These are phyloP conservation scores for Pyralis farinalis DNA, from an alignment of 2,888 invertebrate species.

Conservation along the genomic window DNA sequence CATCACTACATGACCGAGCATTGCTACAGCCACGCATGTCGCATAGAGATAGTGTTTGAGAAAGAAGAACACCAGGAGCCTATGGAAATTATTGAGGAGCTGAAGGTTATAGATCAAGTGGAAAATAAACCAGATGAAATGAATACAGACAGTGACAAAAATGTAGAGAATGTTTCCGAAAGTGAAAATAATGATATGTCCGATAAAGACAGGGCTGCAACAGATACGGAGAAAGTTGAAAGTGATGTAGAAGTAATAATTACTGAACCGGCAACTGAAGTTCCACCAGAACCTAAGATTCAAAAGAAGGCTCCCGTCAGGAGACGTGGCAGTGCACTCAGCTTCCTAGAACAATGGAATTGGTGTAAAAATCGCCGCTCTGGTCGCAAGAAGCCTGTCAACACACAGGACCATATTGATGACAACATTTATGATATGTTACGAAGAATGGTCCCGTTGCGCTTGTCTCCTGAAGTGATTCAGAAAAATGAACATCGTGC, in stretches of 20 bases:
- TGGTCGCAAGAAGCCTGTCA: conserved; percentile 70
- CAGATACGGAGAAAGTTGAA: conserved; percentile 57
- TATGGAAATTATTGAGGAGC: conserved; percentile 59
- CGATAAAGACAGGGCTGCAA: conserved; percentile 62
- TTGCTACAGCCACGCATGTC: conserved; percentile 78
- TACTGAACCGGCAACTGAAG: conserved; percentile 37
- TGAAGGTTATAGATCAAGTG: conserved; percentile 39
- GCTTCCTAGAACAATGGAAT: conserved; percentile 88
- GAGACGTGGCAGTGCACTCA: conserved; percentile 86
- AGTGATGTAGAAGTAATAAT: conserved; percentile 51
- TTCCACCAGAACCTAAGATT: conserved; percentile 52
- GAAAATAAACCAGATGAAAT: conserved; percentile 43
- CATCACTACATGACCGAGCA: conserved; percentile 84
- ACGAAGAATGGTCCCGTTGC: conserved; percentile 83
- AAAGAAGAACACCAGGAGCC: conserved; percentile 42
- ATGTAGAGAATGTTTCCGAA: conserved; percentile 48
- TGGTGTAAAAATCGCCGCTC: conserved; percentile 85
- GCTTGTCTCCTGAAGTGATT: conserved; percentile 69
- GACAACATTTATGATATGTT: conserved; percentile 86
- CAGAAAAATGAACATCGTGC: conserved; percentile 61
- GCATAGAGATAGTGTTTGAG: conserved; percentile 54
- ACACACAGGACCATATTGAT: conserved; percentile 79
- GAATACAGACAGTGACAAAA: conserved; percentile 43
- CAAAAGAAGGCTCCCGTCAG: conserved; percentile 77
- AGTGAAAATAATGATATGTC: conserved; percentile 65